Percentiles rank a stretch among this genome's conserved stretches.
These are phyloP conservation scores for Catagonus wagneri DNA, from an alignment of 2,113 vertebrate species.

Conservation along the genomic window DNA sequence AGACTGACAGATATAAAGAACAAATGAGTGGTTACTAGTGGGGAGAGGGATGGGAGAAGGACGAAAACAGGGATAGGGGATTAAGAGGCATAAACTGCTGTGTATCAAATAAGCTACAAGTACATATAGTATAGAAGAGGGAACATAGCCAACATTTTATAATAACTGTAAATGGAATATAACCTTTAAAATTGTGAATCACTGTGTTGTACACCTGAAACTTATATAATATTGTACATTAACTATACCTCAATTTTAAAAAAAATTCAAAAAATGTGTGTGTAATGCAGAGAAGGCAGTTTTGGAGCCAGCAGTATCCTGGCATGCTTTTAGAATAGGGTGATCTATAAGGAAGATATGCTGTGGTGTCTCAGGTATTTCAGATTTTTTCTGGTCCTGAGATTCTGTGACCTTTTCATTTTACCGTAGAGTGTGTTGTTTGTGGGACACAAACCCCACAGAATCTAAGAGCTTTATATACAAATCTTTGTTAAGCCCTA, in stretches of 20 bases:
- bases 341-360: constrained; percentile 22
- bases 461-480: constrained; percentile 25
- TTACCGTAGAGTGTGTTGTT: constrained; percentile 22
- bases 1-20: not conserved
- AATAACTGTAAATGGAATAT: not conserved
- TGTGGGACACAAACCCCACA: constrained; percentile 9
- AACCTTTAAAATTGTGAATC: too few species aligned
- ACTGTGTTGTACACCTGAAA: too few species aligned
- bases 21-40: not conserved
- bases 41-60: not conserved
- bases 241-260: too few species aligned
- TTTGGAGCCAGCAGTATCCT: constrained; percentile 19
- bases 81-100: not conserved
- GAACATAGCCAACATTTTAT: not conserved
- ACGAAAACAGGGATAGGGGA: not conserved
- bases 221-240: too few species aligned
- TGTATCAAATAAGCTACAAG: not conserved
- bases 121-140: not conserved
- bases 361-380: not conserved
- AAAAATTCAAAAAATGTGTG: not conserved
- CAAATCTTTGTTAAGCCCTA: constrained; percentile 42
- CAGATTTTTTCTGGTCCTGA: not conserved
- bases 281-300: constrained; percentile 23
- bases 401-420: constrained; percentile 24
- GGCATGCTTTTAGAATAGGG: not conserved